phyloP scores from a whole-genome alignment of 2,113 vertebrate genomes.

The Corythoichthys haematopterus region DNA sequence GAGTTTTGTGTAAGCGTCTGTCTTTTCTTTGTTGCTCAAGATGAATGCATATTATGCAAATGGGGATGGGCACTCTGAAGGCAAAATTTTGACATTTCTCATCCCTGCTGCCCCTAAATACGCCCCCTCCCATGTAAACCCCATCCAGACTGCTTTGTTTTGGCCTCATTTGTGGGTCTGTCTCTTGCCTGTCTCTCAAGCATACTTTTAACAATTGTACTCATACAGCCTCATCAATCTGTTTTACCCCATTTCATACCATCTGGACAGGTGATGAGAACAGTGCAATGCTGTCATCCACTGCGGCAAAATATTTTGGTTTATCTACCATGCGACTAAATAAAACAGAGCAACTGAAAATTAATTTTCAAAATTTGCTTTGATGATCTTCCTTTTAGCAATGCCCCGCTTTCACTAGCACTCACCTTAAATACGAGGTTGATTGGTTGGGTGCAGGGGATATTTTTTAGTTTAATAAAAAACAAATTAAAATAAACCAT shows the following conservation, averaged over 20 bases:
- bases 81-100: conserved; percentile 68
- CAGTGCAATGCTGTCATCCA: conserved; percentile 49
- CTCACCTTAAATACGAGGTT: conserved; percentile 11
- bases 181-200: conserved; percentile 69
- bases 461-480: not conserved
- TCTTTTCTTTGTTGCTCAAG: conserved; percentile 60
- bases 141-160: conserved; percentile 52
- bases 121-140: conserved; percentile 46
- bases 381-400: conserved; percentile 29
- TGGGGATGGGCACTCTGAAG: conserved; percentile 56
- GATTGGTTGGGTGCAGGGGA: too few species aligned
- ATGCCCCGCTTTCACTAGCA: conserved; percentile 6
- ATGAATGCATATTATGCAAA: conserved; percentile 74
- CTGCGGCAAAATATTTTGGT: conserved; percentile 35
- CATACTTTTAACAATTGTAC: conserved; percentile 58
- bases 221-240: conserved; percentile 45
- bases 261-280: conserved; percentile 49
- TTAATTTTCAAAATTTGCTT: conserved; percentile 20
- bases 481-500: conserved; percentile 7
- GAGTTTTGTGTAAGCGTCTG: conserved; percentile 68
- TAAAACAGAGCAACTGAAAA: conserved; percentile 26
- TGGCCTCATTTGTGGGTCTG: conserved; percentile 55
- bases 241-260: conserved; percentile 38
- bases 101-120: conserved; percentile 58
- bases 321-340: conserved; percentile 46